Conservation (phyloP, 2,888 invertebrate species). For the Spodoptera exigua region DNA sequence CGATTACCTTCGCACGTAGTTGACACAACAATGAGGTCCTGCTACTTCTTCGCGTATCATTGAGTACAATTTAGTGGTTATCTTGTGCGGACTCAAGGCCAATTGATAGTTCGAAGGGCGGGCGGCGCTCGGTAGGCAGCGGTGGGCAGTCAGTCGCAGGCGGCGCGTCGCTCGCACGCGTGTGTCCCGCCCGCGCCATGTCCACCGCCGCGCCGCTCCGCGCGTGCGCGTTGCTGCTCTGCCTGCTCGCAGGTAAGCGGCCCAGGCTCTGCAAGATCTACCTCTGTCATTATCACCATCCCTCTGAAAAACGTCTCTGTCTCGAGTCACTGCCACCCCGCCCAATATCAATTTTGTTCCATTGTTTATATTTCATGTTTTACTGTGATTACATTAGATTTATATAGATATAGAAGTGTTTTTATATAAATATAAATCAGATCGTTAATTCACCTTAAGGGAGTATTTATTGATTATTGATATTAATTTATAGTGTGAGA, state of each 20-base stretch:
- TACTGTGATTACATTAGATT: conserved; percentile 12
- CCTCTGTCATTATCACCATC: neutral
- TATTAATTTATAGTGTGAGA: too few species aligned
- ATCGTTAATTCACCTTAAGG: neutral
- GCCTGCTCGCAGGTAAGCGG: conserved; percentile 74
- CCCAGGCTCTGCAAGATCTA: neutral
- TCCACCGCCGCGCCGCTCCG: conserved; percentile 34
- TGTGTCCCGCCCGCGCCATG: conserved; percentile 32
- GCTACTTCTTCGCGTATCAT: conserved; percentile 47
- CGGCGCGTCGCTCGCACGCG: conserved; percentile 55
- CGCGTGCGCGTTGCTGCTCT: conserved; percentile 64
- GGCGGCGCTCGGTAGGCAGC: conserved; percentile 66
- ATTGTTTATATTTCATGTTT: conserved; percentile 14
- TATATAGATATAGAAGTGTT: neutral
- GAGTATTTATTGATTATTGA: neutral
- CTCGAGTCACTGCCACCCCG: neutral
- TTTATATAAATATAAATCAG: neutral
- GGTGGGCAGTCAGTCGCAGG: conserved; percentile 59
- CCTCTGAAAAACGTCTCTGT: neutral
- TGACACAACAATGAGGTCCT: conserved; percentile 45
- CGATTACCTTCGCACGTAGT: conserved; percentile 9
- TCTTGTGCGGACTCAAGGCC: conserved; percentile 72
- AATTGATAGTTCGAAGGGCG: conserved; percentile 76
- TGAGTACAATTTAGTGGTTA: conserved; percentile 65
- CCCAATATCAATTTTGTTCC: conserved; percentile 4